These are phyloP conservation scores for Baccha elongata DNA, from an alignment of 2,888 invertebrate genomes.

Conservation along the genomic window DNA sequence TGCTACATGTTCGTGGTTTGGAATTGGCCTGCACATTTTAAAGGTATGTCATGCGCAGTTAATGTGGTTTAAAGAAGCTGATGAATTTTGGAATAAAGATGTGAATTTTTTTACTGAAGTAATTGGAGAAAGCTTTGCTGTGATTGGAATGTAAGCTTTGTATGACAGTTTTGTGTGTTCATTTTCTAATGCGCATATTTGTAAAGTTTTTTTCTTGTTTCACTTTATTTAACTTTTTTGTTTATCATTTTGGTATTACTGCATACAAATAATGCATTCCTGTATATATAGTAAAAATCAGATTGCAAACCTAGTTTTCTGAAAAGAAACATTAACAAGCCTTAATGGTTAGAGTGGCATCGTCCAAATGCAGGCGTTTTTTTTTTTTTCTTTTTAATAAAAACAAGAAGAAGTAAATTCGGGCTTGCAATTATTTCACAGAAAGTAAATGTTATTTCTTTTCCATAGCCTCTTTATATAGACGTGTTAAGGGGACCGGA, in stretches of 20 bases:
- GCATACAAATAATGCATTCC: slow-evolving; percentile 27
- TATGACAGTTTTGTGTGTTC: slow-evolving; percentile 49
- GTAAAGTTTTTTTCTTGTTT: neutral
- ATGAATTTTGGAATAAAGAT: slow-evolving; percentile 45
- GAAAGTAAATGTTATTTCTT: too few relatives aligned
- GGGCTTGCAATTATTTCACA: too few relatives aligned
- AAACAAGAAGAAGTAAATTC: too few relatives aligned
- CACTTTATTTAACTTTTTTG: neutral
- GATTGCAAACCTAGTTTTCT: neutral
- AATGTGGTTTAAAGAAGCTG: slow-evolving; percentile 8
- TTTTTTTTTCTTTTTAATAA: too few relatives aligned
- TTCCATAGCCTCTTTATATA: too few relatives aligned
- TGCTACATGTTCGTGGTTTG: slow-evolving; percentile 30
- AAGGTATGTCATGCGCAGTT: slow-evolving; percentile 56
- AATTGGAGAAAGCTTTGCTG: slow-evolving; percentile 10
- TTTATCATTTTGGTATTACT: neutral
- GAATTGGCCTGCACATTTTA: slow-evolving; percentile 36
- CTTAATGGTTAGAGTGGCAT: too few relatives aligned
- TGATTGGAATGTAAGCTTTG: slow-evolving; percentile 54
- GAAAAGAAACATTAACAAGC: too few relatives aligned
- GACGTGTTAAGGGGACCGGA: too few relatives aligned
- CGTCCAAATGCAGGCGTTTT: too few relatives aligned
- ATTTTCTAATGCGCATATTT: slow-evolving; percentile 38
- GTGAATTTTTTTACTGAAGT: slow-evolving; percentile 5
- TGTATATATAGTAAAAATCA: neutral